Percentiles rank a stretch among this genome's conserved stretches.
phyloP scores from a whole-genome alignment of 2,113 vertebrate species.

The Neodon shergylaensis region DNA sequence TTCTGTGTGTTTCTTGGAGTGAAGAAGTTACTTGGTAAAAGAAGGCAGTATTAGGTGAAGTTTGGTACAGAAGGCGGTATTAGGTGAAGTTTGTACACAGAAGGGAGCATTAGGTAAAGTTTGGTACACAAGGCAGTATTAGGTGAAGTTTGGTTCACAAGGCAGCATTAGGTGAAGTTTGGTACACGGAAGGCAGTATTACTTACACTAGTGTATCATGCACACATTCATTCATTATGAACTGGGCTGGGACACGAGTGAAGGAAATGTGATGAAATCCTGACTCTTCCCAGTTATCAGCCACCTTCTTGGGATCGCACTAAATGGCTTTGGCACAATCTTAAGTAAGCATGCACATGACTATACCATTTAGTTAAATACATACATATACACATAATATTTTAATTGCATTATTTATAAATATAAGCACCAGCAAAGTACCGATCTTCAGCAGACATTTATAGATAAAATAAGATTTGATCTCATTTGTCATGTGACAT shows the following conservation, averaged over 20 bases:
- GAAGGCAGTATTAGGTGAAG: too few relatives aligned
- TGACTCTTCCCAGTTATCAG: neutral
- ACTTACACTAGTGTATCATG: neutral
- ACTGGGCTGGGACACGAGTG: neutral
- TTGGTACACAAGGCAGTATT: too few relatives aligned
- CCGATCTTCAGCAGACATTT: neutral
- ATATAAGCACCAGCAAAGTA: neutral
- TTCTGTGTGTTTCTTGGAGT: neutral
- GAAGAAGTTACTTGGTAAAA: neutral
- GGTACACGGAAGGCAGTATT: too few relatives aligned
- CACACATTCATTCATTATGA: neutral
- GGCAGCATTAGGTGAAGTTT: too few relatives aligned
- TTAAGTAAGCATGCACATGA: neutral
- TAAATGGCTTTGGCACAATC: neutral
- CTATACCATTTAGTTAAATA: neutral
- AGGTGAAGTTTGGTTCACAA: too few relatives aligned
- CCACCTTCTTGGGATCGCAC: neutral
- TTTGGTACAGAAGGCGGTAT: too few relatives aligned
- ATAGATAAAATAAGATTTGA: neutral
- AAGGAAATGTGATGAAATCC: neutral
- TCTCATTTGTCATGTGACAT: neutral
- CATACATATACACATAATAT: neutral
- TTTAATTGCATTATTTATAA: slow-evolving; percentile 7
- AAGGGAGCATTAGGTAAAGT: too few relatives aligned
- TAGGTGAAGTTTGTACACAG: too few relatives aligned